Evolutionary conservation across 2,113 vertebrate genomes (phyloP), one percentile per base, ranked within the genome.

Genomic region (Gymnogyps californianus): DNA sequence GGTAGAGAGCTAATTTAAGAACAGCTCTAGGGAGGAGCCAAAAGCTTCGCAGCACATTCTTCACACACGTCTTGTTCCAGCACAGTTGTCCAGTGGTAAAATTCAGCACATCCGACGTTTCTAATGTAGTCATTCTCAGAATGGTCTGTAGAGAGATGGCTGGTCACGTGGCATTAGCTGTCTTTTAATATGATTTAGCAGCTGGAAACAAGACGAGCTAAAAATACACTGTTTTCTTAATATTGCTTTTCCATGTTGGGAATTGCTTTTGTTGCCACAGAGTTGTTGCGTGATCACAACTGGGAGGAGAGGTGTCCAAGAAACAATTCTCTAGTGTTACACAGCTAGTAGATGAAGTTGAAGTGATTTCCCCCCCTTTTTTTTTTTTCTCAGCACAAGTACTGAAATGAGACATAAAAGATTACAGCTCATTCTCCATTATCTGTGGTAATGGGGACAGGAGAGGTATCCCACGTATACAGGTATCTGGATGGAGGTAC

Each of bases 201-300:
- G 89, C 95, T 94, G 94, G 91, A 97, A 95, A 94, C 75, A 34
- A 94, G 91, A 92, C 4, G 55, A 93, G 94, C 97, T 97, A 97
- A 97, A 97, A 97, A 96, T 97, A 97, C 44, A 5, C 78, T 83
- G 85, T 91, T 95, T 97, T 91, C 92, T 95, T 97, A 93, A 95
- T 94, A 97, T 94, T 96, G 93, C 89, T 80, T 96, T 95, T 93
- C 96, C 97, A 90, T 95, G 93, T 97, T 97, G 97, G 96, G 96
- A 96, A 86, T 97, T 96, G 94, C 94, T 96, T 91, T 83, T 90
- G 89, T 93, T 96, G 93, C 95, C 75, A 88, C 84, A 85, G 87
- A 91, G 87, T 40, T 87, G 93, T 96, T 95, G 89, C 62, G 2
- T 34, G 95, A 78, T 89, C 84, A 9, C 87, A 64, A 14, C 75